Conservation (phyloP, 2,113 vertebrate genomes). For the Apodemus sylvaticus region DNA sequence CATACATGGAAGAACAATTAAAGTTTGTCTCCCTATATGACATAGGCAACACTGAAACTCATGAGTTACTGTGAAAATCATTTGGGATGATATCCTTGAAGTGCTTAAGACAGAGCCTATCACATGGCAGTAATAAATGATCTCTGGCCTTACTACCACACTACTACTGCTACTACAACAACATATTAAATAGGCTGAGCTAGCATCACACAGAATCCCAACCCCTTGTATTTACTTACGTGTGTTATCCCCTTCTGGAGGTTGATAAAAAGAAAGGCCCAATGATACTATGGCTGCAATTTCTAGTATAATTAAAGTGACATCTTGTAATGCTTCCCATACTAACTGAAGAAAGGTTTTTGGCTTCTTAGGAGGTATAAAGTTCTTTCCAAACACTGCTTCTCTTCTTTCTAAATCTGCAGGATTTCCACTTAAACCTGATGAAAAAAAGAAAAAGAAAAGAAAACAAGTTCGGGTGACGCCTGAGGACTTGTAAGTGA, state of each 20-base stretch:
- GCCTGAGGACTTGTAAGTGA: conserved; percentile 54
- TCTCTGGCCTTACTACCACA: background rate
- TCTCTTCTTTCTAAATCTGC: conserved; percentile 97
- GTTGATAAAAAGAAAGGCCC: conserved; percentile 99
- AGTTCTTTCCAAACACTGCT: conserved; percentile 95
- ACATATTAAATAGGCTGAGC: background rate
- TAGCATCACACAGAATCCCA: background rate
- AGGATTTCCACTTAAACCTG: conserved; percentile 97
- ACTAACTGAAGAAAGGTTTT: conserved; percentile 99
- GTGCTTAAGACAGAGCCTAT: background rate
- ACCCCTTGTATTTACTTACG: conserved; percentile 86
- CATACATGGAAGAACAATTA: background rate
- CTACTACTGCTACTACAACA: too few relatives aligned
- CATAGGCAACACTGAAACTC: background rate
- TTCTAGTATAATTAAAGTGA: conserved; percentile 99
- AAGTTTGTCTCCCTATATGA: background rate
- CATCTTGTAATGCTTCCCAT: conserved; percentile 99
- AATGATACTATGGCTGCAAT: conserved; percentile 99
- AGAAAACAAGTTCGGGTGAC: conserved; percentile 64
- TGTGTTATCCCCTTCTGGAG: conserved; percentile 93
- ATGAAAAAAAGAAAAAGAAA: conserved; percentile 68
- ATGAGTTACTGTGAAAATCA: background rate
- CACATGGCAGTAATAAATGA: background rate
- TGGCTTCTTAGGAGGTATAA: conserved; percentile 99
- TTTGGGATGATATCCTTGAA: background rate